A percentile compares a stretch with the other conserved stretches of the same genome.
These are phyloP conservation scores for Plebejus melissa DNA, from an alignment of 2,888 invertebrate species.

Conservation along the genomic window DNA sequence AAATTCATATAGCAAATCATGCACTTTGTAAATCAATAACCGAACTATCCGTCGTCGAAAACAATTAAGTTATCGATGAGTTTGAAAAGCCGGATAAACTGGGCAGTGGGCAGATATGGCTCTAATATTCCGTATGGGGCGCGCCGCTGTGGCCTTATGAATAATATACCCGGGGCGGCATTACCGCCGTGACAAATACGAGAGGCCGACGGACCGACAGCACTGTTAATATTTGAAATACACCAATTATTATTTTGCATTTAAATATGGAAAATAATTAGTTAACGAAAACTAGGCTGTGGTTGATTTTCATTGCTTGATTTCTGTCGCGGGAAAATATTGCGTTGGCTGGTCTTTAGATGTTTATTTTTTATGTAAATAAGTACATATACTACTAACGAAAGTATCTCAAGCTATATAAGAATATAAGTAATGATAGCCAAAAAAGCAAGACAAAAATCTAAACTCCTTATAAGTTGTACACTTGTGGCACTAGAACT, in stretches of 20 bases:
- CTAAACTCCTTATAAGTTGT: no score
- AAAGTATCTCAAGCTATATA: no score
- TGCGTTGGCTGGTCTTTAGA: no score
- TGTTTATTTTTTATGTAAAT: no score
- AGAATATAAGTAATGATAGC: no score
- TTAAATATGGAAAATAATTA: neutral
- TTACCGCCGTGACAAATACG: constrained; percentile 54
- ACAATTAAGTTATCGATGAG: constrained; percentile 71
- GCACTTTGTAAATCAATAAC: constrained; percentile 25
- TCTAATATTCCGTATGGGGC: constrained; percentile 74
- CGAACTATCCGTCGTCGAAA: constrained; percentile 44
- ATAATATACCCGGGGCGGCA: constrained; percentile 60
- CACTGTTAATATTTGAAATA: constrained; percentile 35
- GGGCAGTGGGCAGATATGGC: constrained; percentile 54
- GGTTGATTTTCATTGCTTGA: no score
- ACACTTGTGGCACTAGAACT: no score
- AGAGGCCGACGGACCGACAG: constrained; percentile 46
- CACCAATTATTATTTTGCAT: constrained; percentile 34
- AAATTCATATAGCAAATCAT: neutral
- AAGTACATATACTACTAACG: no score
- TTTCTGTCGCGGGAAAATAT: no score
- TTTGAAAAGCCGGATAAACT: constrained; percentile 62
- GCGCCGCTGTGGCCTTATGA: constrained; percentile 66
- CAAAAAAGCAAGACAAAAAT: no score
- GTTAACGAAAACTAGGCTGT: neutral